A percentile compares a stretch with the other conserved stretches of the same genome.
phyloP scores from a whole-genome alignment of 2,797 vertebrate genomes.

The Discoglossus pictus region DNA sequence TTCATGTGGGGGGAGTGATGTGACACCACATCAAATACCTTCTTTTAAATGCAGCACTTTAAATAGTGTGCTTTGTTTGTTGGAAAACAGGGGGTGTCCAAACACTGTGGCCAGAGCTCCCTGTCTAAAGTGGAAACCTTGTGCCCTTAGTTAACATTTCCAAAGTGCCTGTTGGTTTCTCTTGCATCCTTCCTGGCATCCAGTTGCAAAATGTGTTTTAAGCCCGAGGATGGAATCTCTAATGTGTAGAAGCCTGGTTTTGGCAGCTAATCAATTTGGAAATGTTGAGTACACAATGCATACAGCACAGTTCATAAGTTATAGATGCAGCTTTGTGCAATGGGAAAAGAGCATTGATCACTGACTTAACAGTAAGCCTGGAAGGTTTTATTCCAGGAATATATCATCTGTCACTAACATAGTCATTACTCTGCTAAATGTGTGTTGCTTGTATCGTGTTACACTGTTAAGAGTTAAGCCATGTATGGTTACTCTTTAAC shows the following conservation, averaged over 20 bases:
- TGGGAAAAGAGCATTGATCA: conserved; percentile 12
- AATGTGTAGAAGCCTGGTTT: conserved; percentile 1
- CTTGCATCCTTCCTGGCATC: neutral
- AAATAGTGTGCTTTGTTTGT: no score
- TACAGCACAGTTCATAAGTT: conserved; percentile 14
- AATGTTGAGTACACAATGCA: neutral
- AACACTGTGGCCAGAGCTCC: no score
- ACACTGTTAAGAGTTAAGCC: neutral
- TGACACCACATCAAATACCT: no score
- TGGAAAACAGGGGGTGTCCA: no score
- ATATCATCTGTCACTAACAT: conserved; percentile 9
- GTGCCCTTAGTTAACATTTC: neutral
- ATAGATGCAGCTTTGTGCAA: conserved; percentile 5
- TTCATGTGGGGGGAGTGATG: no score
- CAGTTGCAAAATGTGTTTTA: conserved; percentile 6
- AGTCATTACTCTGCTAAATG: neutral
- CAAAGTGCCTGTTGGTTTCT: neutral
- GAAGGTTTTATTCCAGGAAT: conserved; percentile 21
- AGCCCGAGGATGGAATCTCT: neutral
- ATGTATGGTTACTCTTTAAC: neutral
- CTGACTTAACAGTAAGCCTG: conserved; percentile 9
- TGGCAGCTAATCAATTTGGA: conserved; percentile 16
- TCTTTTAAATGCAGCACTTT: no score
- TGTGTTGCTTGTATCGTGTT: neutral
- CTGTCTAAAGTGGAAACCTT: no score